Evolutionary conservation across 1,140 invertebrate genomes (phyloP).

Genomic region (Meteorus sp.): DNA sequence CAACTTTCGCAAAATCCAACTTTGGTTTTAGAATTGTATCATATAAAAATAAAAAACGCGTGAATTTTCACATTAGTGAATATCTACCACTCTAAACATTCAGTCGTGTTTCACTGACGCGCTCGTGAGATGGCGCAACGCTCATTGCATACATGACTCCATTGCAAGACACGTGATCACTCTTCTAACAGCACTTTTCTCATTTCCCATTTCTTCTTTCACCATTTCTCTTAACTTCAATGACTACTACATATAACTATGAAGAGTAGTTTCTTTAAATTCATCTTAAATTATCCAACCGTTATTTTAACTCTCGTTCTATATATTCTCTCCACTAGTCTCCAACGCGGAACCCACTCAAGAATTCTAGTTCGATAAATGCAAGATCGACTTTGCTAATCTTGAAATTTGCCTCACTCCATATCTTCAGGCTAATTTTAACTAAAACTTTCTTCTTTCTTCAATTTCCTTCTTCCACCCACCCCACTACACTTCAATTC

Average conservation of each 20-base stretch:
- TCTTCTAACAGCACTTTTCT: background rate
- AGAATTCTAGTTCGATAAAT: conserved; percentile 5
- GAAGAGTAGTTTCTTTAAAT: conserved; percentile 19
- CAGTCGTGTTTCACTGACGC: background rate
- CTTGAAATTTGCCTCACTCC: too few species aligned
- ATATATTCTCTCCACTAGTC: background rate
- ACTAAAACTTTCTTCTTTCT: background rate
- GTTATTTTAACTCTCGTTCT: background rate
- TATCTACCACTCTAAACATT: background rate
- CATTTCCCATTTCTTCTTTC: background rate
- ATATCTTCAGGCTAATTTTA: conserved; percentile 3
- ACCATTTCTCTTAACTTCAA: background rate
- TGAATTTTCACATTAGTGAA: too few species aligned
- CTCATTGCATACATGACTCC: too few species aligned
- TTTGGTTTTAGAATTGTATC: too few species aligned
- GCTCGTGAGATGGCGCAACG: background rate
- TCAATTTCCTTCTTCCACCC: background rate
- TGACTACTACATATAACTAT: background rate
- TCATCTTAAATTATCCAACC: conserved; percentile 14
- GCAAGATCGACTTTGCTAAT: background rate
- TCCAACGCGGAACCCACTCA: background rate
- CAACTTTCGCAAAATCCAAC: too few species aligned
- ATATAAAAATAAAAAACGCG: background rate
- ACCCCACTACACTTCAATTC: background rate
- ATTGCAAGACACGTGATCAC: conserved; percentile 1